Percentiles rank a stretch among this genome's conserved stretches.
phyloP scores from a whole-genome alignment of 2,797 vertebrate genomes.

The Onychomys arenicola region DNA sequence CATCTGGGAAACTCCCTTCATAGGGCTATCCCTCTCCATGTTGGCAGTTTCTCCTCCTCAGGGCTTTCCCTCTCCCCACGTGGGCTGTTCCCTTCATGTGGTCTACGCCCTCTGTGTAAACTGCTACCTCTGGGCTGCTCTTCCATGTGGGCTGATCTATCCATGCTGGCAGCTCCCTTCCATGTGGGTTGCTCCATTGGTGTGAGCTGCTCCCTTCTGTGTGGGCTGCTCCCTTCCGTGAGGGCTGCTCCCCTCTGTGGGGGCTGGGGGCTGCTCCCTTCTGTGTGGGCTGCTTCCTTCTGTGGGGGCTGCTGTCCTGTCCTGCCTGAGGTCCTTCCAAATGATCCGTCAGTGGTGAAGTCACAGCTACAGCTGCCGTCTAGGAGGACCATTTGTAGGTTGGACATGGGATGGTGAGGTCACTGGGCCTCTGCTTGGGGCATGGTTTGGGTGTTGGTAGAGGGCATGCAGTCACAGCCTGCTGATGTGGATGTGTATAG shows the following conservation, averaged over 20 bases:
- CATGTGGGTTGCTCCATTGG: too few relatives aligned
- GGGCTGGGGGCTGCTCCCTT: too few relatives aligned
- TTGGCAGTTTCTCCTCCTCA: too few relatives aligned
- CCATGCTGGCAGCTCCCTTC: too few relatives aligned
- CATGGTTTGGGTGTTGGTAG: not conserved
- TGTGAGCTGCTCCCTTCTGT: too few relatives aligned
- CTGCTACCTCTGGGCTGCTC: too few relatives aligned
- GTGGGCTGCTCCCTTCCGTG: not conserved
- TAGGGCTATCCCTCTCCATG: not conserved
- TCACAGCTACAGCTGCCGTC: not conserved
- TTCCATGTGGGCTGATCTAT: not conserved
- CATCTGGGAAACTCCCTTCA: not conserved
- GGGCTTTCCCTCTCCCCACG: too few relatives aligned
- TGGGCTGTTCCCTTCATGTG: too few relatives aligned
- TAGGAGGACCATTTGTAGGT: not conserved
- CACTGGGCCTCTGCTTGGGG: not conserved
- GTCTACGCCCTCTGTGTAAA: too few relatives aligned
- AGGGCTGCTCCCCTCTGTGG: not conserved
- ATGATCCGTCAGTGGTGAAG: accelerated
- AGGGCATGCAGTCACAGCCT: not conserved
- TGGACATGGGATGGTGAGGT: not conserved
- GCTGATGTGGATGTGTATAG: accelerated
- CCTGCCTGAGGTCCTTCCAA: not conserved
- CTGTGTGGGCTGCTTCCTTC: not conserved
- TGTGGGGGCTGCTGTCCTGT: not conserved